Conservation (phyloP, 2,888 invertebrate genomes). For the Thalpophila matura region DNA sequence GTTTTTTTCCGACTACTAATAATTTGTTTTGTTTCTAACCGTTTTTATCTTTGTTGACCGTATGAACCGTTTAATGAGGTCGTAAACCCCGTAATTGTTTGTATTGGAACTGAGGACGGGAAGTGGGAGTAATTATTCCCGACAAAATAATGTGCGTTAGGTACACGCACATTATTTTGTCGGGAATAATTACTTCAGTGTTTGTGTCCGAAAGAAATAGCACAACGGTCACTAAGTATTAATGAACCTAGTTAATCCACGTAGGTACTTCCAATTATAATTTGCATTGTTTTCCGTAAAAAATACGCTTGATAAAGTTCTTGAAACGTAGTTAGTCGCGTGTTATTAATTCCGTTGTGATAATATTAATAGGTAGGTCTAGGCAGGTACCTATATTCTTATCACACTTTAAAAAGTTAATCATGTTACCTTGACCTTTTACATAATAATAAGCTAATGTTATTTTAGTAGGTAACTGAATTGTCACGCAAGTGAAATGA, state of each 20-base stretch:
- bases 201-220: slow-evolving; percentile 34
- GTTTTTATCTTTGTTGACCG: slow-evolving; percentile 58
- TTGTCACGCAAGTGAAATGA: slow-evolving; percentile 38
- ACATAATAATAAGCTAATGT: too few species aligned
- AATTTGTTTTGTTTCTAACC: slow-evolving; percentile 29
- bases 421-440: slow-evolving; percentile 45
- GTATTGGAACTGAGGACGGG: slow-evolving; percentile 50
- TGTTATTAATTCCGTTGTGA: slow-evolving; percentile 12
- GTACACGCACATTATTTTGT: too few species aligned
- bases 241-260: neutral
- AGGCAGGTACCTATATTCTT: too few species aligned
- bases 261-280: neutral
- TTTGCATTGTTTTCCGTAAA: slow-evolving; percentile 11
- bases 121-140: slow-evolving; percentile 48
- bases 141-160: slow-evolving; percentile 33
- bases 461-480: too few species aligned
- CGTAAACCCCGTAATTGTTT: slow-evolving; percentile 60
- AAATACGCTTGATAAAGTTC: slow-evolving; percentile 18
- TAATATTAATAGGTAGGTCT: slow-evolving; percentile 19
- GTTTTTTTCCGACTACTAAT: slow-evolving; percentile 24
- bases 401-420: slow-evolving; percentile 23
- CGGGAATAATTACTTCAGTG: too few species aligned
- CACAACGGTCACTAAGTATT: slow-evolving; percentile 7
- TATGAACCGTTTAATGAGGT: slow-evolving; percentile 58
- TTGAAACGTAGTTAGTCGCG: neutral